Base-by-base conservation (phyloP, 1,140 invertebrate species). In the Pogonognathellus flavescens region DNA sequence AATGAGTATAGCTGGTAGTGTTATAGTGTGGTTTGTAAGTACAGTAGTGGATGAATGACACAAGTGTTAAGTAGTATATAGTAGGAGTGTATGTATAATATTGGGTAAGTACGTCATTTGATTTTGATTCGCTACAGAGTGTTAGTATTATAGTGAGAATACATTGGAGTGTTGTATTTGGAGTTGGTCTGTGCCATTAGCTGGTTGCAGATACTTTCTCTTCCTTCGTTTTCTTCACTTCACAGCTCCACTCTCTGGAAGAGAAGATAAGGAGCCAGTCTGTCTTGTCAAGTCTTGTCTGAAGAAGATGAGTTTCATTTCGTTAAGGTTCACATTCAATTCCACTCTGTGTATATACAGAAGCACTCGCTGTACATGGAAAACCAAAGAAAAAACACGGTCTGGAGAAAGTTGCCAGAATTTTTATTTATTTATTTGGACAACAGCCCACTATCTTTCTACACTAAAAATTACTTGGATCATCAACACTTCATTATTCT, bases 221-320 rank as follows among this genome's bases (percentile, higher is more conserved):
- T 76, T 76, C 70, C 3, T 76, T 76, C 41, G n/a, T 31, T 76
- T 50, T 76, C 70, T 76, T 76, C 70, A 76, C 70, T 76, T 76
- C 70, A 76, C 70, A 50, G 70, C 70, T 76, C 70, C 70, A 76
- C 70, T 76, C 70, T 50, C 70, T 76, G 70, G 70, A 76, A 76
- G 70, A 76, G 41, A 50, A 76, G 70, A 76, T 76, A 76, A 76
- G 70, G 70, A 76, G 41, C 31, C 31, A 76, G 70, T 50, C 70
- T 76, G 70, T 76, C 70, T 76, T 76, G 70, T 66, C 62, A 66
- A 66, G 22, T 50, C 70, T 76, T 76, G 41, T 76, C 70, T 76
- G 25, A 76, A 76, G 22, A 76, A 76, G 70, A 76, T 76, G 70
- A 76, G 70, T 76, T 76, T 76, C 70, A 8, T 50, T n/a, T 31